Conservation (phyloP, 2,113 vertebrate genomes). For the Axis porcinus region DNA sequence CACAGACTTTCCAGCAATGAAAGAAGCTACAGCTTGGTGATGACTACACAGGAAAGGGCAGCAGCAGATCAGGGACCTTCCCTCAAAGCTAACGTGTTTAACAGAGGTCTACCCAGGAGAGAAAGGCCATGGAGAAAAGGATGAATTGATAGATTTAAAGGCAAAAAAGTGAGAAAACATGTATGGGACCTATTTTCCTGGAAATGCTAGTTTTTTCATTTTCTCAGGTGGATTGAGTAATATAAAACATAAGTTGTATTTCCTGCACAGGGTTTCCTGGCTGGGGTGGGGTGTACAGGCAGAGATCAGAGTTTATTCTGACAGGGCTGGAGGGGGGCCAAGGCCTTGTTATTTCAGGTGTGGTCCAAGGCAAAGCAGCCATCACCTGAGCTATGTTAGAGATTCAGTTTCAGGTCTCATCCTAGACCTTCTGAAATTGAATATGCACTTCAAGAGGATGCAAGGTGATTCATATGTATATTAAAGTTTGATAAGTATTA, state of each 20-base stretch:
- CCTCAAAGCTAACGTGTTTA: not conserved
- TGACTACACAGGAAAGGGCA: not conserved
- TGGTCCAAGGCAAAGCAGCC: not conserved
- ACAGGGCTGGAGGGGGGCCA: not conserved
- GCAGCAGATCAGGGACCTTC: not conserved
- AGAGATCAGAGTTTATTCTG: not conserved
- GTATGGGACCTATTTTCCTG: not conserved
- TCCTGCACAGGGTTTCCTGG: not conserved
- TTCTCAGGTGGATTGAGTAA: not conserved
- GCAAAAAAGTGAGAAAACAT: not conserved
- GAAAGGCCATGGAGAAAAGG: not conserved
- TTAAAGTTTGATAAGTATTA: not conserved
- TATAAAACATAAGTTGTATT: not conserved
- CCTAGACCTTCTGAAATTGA: not conserved
- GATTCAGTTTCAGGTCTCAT: not conserved
- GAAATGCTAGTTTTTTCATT: not conserved
- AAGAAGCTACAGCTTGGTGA: not conserved
- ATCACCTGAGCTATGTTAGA: not conserved
- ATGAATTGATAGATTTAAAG: not conserved
- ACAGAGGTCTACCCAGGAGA: not conserved
- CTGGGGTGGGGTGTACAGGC: not conserved
- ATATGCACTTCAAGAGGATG: not conserved
- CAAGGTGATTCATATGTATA: not conserved
- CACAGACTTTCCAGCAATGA: not conserved
- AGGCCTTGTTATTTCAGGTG: not conserved